Evolutionary conservation across 2,113 vertebrate species (phyloP), one percentile per base, ranked within the genome.

Genomic region (Apaloderma vittatum): DNA sequence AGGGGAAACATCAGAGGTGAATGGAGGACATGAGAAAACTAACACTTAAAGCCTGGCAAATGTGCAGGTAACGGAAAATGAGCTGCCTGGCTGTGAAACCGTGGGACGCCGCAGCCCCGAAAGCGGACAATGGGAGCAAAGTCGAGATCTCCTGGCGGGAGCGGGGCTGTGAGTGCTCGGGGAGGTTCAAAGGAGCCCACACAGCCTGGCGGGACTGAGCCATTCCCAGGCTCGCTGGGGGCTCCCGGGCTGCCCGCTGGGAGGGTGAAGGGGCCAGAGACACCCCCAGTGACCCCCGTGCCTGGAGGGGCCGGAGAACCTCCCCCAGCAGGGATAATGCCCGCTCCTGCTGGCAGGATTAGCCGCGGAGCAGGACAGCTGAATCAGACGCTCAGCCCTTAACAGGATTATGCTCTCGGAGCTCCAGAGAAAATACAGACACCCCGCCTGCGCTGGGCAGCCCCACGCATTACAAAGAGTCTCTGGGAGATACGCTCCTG

Each of bases 321-420:
- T 73, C 90, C 86, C 73, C 72, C 22, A 3, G 88, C 74, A 22
- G 55, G 94, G 93, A 93, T 45, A 89, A 94, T 55, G 84, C 74
- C 1, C 6, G 17, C 52, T 87, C 90, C 95, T n/a, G 86, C 86
- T 54, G 92, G 88, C 94, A 67, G 96, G 96, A 96, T 96, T 91
- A 95, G 95, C 94, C 51, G 0, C 2, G 3, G 2, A 19, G 91
- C 93, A 40, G 88, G 88, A 93, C 92, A 68, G 94, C 96, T 96
- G 95, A 96, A 96, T 86, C 94, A 93, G 93, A 74, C 43, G 18
- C 93, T 83, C 93, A 15, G 90, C 91, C 88, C 61, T 71, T 73
- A 90, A 94, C 92, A 29, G 97, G 95, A 97, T 97, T 97, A 95
- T 15, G 67, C 84, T 85, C 34, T 23, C 20, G 59, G 93, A 86